Evolutionary conservation across 2,888 invertebrate species (phyloP).

Genomic region (Drosophila suboccidentalis): DNA sequence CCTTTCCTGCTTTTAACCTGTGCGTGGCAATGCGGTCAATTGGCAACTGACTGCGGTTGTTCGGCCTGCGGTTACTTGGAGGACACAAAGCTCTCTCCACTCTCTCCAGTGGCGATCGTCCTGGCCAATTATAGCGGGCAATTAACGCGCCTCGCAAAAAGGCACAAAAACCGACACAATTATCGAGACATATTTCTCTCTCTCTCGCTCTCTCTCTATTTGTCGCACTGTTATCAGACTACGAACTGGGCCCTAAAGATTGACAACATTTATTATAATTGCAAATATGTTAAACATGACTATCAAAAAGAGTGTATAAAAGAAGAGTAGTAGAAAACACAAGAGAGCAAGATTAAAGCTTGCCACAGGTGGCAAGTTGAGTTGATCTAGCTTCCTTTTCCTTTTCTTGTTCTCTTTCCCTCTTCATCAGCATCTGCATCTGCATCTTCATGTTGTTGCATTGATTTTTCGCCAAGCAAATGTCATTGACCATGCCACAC

Average conservation of each 20-base stretch:
- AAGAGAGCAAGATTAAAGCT: neutral
- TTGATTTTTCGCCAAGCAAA: conserved; percentile 68
- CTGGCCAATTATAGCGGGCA: conserved; percentile 28
- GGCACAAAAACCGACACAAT: conserved; percentile 12
- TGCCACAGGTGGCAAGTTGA: neutral
- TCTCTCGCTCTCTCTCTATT: too few species aligned
- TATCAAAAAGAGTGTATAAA: neutral
- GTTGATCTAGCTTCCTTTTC: neutral
- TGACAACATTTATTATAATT: conserved; percentile 48
- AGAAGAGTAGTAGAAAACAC: neutral
- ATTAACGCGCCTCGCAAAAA: conserved; percentile 31
- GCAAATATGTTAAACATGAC: conserved; percentile 32
- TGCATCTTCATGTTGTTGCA: conserved; percentile 45
- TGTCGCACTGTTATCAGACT: neutral
- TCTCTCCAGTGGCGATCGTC: conserved; percentile 11
- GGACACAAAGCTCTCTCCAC: neutral
- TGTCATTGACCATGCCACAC: conserved; percentile 72
- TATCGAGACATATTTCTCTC: neutral
- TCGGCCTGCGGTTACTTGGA: conserved; percentile 13
- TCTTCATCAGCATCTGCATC: neutral
- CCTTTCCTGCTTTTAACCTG: neutral
- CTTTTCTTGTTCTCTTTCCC: neutral
- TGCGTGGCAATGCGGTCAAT: conserved; percentile 12
- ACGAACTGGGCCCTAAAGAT: neutral
- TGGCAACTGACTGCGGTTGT: conserved; percentile 24